These are phyloP conservation scores for Poeciliopsis prolifica DNA, from an alignment of 2,113 vertebrate species.

Conservation along the genomic window DNA sequence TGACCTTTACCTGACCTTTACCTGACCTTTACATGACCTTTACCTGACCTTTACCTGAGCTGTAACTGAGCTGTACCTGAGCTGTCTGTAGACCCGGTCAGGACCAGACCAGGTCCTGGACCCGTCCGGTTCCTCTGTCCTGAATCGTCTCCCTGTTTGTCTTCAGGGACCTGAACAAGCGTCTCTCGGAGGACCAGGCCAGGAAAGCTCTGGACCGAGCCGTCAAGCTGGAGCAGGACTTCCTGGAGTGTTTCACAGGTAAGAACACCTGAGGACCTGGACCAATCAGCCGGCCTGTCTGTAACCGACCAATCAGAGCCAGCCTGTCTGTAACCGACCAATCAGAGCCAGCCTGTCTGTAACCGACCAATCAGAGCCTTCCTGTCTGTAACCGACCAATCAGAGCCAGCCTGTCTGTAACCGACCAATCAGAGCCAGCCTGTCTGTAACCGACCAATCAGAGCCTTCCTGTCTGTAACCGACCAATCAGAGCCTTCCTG, in stretches of 20 bases:
- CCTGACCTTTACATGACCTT: too few relatives aligned
- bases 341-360: background rate
- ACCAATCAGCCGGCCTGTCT: rapidly evolving
- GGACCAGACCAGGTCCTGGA: background rate
- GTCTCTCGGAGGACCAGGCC: constrained; percentile 88
- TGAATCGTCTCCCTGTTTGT: background rate
- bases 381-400: background rate
- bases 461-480: background rate
- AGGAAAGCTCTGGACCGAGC: constrained; percentile 88
- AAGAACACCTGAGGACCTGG: background rate
- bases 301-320: too few relatives aligned
- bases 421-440: background rate
- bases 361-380: background rate
- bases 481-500: background rate
- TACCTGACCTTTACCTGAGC: too few relatives aligned
- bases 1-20: too few relatives aligned
- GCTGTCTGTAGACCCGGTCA: background rate
- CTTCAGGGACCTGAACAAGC: constrained; percentile 87
- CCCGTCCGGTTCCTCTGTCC: background rate
- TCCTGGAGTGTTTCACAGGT: constrained; percentile 91
- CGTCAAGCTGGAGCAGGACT: constrained; percentile 88
- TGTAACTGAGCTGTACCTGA: too few relatives aligned
- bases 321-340: too few relatives aligned
- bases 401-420: too few relatives aligned
- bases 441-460: background rate